Evolutionary conservation across 2,113 vertebrate species (phyloP).

Genomic region (Perccottus glenii): DNA sequence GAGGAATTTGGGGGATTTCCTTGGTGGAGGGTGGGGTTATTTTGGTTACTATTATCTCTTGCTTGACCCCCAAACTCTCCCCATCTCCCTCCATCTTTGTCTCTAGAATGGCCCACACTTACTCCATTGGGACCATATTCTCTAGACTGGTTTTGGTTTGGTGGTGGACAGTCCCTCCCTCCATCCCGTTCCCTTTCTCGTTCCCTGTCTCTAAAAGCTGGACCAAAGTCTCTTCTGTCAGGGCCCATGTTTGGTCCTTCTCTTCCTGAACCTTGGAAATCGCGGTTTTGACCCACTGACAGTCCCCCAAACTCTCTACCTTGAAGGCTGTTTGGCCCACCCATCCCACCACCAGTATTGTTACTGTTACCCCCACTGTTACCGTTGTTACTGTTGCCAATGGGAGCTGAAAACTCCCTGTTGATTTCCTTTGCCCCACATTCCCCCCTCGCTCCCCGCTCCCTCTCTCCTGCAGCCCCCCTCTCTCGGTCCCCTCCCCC

Average conservation of each 20-base stretch:
- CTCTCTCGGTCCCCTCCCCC: constrained; percentile 74
- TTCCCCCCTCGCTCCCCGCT: constrained; percentile 77
- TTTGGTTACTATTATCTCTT: constrained; percentile 75
- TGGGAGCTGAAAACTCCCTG: constrained; percentile 73
- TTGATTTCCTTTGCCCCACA: constrained; percentile 74
- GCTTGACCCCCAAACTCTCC: constrained; percentile 78
- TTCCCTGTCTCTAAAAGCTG: constrained; percentile 75
- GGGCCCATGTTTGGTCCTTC: constrained; percentile 71
- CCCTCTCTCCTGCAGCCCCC: constrained; percentile 72
- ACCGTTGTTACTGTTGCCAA: constrained; percentile 64
- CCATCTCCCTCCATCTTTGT: constrained; percentile 81
- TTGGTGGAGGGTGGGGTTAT: constrained; percentile 62
- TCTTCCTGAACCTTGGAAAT: constrained; percentile 72
- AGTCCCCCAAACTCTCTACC: constrained; percentile 72
- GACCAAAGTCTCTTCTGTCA: constrained; percentile 77
- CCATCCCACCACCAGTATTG: constrained; percentile 59
- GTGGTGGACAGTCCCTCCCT: constrained; percentile 75
- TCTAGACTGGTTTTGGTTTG: constrained; percentile 77
- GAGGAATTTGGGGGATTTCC: constrained; percentile 65
- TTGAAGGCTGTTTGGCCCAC: constrained; percentile 62
- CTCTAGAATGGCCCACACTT: constrained; percentile 72
- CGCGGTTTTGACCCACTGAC: constrained; percentile 72
- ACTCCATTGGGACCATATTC: constrained; percentile 76
- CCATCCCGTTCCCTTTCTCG: constrained; percentile 72
- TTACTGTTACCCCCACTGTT: constrained; percentile 57